A percentile compares a stretch with the other conserved stretches of the same genome.
phyloP scores from a whole-genome alignment of 1,140 invertebrate species.

The Bombus soroeensis region DNA sequence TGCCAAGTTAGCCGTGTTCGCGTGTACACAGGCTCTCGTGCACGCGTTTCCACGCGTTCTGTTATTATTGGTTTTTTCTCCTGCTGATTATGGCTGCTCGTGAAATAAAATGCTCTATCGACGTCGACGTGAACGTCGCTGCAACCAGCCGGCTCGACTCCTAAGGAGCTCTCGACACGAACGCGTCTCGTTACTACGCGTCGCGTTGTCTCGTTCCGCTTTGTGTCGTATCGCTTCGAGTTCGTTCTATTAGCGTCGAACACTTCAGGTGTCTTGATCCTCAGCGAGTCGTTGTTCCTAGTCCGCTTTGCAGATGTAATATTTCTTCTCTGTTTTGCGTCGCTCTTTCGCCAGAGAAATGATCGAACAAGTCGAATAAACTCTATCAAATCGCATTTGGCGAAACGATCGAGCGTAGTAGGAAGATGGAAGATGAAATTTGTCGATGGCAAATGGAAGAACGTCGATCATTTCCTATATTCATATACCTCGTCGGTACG shows the following conservation, averaged over 20 bases:
- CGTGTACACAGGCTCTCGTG: slow-evolving; percentile 32
- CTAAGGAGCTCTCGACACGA: background rate
- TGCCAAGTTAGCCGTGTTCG: slow-evolving; percentile 33
- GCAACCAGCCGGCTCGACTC: too few relatives aligned
- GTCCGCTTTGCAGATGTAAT: too few relatives aligned
- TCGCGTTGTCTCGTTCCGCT: too few relatives aligned
- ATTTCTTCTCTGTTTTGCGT: too few relatives aligned
- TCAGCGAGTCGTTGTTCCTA: too few relatives aligned
- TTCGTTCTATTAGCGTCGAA: too few relatives aligned
- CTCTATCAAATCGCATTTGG: background rate
- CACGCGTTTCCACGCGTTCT: slow-evolving; percentile 35
- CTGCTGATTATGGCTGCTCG: background rate
- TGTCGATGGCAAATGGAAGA: too few relatives aligned
- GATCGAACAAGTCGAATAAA: background rate
- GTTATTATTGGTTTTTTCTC: slow-evolving; percentile 18
- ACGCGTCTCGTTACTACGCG: background rate
- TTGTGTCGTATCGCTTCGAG: too few relatives aligned
- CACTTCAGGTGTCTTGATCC: too few relatives aligned
- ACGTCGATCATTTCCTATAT: background rate
- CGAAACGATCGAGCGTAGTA: background rate
- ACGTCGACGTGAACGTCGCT: background rate
- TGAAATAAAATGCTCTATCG: background rate
- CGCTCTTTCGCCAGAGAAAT: too few relatives aligned
- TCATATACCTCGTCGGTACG: background rate
- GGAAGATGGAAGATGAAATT: background rate